Percentiles rank a stretch among this genome's conserved stretches.
Conservation (phyloP, 2,797 vertebrate species). For the Parotocinclus haroldoi region DNA sequence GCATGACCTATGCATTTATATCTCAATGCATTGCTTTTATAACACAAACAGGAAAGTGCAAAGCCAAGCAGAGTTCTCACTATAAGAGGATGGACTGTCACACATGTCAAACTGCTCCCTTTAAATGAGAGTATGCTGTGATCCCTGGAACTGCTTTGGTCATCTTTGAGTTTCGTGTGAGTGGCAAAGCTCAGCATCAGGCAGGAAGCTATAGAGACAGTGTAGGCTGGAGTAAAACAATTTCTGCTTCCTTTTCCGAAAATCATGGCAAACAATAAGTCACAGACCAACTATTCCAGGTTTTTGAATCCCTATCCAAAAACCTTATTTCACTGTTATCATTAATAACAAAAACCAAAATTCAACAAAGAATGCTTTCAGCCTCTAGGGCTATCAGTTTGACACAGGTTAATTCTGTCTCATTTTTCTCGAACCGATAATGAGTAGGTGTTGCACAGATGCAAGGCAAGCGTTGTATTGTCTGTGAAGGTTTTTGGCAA, state of each 20-base stretch:
- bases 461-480: constrained; percentile 69
- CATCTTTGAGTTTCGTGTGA: constrained; percentile 66
- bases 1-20: no score
- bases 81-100: constrained; percentile 79
- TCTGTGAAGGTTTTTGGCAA: constrained; percentile 54
- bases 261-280: constrained; percentile 73
- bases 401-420: constrained; percentile 89
- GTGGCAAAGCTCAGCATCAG: constrained; percentile 77
- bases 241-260: constrained; percentile 74
- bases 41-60: constrained; percentile 46
- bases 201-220: constrained; percentile 87
- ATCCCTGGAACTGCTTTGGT: constrained; percentile 70
- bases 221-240: constrained; percentile 88
- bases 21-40: constrained; percentile 41
- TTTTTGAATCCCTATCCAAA: constrained; percentile 80
- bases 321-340: constrained; percentile 75
- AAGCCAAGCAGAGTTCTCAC: constrained; percentile 51
- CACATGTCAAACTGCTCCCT: constrained; percentile 75
- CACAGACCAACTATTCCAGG: constrained; percentile 91
- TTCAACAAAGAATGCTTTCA: constrained; percentile 75
- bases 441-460: constrained; percentile 79
- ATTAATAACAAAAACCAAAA: constrained; percentile 86
- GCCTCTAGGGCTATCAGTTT: constrained; percentile 84
- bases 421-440: constrained; percentile 81
- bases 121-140: constrained; percentile 77